A percentile compares a stretch with the other conserved stretches of the same genome.
Conservation (phyloP, 1,140 invertebrate genomes). For the Drosophila ironensis region DNA sequence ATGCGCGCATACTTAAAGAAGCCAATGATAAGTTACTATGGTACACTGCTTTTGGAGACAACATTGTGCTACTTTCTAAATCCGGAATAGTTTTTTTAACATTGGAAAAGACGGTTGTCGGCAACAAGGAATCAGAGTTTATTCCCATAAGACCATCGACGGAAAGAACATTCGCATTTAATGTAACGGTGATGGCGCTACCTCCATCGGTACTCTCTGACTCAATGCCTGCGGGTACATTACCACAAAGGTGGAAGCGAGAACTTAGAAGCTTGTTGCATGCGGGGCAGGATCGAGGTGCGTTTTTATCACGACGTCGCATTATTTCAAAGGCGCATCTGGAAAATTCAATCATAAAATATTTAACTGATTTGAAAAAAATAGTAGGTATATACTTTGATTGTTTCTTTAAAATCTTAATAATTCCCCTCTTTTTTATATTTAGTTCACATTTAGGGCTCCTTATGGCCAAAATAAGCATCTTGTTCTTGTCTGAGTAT, state of each 20-base stretch:
- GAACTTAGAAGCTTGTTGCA: constrained; percentile 86
- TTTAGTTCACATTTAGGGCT: no score
- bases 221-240: not conserved
- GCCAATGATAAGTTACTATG: constrained; percentile 75
- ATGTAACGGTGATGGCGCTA: constrained; percentile 18
- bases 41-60: constrained; percentile 60
- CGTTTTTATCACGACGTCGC: constrained; percentile 85
- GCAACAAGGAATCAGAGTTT: constrained; percentile 23
- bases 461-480: no score
- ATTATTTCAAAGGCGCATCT: constrained; percentile 89
- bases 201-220: constrained; percentile 41
- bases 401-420: no score
- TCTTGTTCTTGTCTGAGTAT: no score
- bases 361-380: not conserved
- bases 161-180: constrained; percentile 35
- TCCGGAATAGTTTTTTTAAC: constrained; percentile 36
- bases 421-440: no score
- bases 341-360: not conserved
- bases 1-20: constrained; percentile 74
- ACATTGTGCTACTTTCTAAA: constrained; percentile 36
- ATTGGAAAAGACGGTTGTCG: constrained; percentile 39
- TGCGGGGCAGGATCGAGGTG: constrained; percentile 84
- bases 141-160: constrained; percentile 36
- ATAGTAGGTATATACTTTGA: no score
- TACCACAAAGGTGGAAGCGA: constrained; percentile 81